phyloP scores from a whole-genome alignment of 2,113 vertebrate genomes.

The Phalacrocorax aristotelis region DNA sequence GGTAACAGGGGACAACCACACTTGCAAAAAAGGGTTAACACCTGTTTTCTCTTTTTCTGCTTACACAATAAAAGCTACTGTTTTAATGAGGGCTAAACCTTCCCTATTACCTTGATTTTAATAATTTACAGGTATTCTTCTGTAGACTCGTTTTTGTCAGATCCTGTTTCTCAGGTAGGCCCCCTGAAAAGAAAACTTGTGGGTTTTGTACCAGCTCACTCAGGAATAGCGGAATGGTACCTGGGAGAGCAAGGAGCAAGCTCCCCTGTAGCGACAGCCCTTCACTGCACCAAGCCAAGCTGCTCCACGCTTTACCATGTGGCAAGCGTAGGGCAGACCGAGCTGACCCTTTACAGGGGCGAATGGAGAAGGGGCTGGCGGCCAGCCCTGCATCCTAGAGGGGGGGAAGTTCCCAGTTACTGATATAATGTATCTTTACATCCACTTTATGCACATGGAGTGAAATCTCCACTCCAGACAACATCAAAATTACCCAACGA shows the following conservation, averaged over 20 bases:
- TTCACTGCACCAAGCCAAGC: neutral
- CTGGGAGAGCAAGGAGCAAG: neutral
- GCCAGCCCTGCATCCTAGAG: neutral
- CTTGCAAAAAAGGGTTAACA: neutral
- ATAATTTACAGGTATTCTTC: neutral
- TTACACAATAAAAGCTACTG: neutral
- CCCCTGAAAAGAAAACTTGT: neutral
- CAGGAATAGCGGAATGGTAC: neutral
- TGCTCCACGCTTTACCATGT: neutral
- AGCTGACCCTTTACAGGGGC: rapidly evolving
- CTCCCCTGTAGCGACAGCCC: neutral
- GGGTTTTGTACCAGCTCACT: neutral
- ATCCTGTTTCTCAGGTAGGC: neutral
- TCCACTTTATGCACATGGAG: rapidly evolving
- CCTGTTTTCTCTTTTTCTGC: neutral
- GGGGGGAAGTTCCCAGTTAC: neutral
- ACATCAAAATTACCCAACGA: neutral
- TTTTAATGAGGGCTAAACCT: neutral
- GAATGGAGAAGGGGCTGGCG: neutral
- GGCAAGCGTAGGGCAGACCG: neutral
- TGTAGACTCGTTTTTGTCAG: neutral
- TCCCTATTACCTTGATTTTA: neutral
- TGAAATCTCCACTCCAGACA: neutral
- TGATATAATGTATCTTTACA: neutral
- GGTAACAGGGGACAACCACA: neutral